Evolutionary conservation across 2,888 invertebrate genomes (phyloP), one percentile per base, ranked within the genome.

Genomic region (Ectropis crepuscularia): DNA sequence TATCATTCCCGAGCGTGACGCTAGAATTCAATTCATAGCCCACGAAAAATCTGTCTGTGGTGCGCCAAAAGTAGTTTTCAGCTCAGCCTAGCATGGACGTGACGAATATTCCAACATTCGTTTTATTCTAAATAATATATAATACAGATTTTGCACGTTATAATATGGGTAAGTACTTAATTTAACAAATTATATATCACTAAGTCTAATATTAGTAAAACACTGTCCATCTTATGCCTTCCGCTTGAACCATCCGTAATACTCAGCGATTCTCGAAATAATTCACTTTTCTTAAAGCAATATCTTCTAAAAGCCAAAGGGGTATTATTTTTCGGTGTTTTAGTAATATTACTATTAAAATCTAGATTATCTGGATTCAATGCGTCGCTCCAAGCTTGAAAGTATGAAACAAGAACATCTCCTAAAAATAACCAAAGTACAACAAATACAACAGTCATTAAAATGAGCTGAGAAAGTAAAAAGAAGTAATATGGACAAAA

Each of bases 401-500:
- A 81, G 61, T 83, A 89, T 0, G 88, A 87, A 0, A 90, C 2
- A 0, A 87, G 49, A 6, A 75, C 73, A 57, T 63, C 76, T 2
- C 88, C 88, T n/a, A 87, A 74, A 68, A 74, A 81, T 5, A 74
- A 43, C 89, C 90, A 91, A 0, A 90, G 0, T 0, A 83, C 8
- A 7, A 70, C 45, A 45, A 90, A 85, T 6, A 86, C 67, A 8
- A 73, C 0, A 1, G 87, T 83, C 8, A 90, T 57, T 16, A 87
- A 59, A 53, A 89, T 75, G 1, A 91, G 85, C 83, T 90, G 91
- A 61, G 86, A 86, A 63, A 88, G 89, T 73, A 90, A 77, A 53
- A 90, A 89, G 59, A 91, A 90, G 62, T 85, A 90, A 57, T 91
- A 92, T 0, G 91, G 90, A 43, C 87, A 90, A 37, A 89, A 76